Conservation (phyloP, 2,113 vertebrate species). For the Capreolus pygargus region DNA sequence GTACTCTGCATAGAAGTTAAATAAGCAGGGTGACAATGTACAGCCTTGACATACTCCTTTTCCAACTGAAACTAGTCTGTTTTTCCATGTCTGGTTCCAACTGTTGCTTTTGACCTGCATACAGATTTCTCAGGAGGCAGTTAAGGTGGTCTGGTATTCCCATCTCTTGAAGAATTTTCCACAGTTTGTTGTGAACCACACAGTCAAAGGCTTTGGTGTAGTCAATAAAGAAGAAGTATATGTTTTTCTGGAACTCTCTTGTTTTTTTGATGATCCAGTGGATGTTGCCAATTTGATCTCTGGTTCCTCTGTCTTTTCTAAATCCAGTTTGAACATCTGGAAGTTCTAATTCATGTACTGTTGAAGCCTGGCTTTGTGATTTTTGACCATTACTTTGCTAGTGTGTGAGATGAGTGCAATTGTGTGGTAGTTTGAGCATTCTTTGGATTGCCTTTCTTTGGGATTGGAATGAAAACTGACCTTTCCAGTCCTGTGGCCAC, state of each 20-base stretch:
- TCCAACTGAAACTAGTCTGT: not conserved
- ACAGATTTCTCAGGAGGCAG: not conserved
- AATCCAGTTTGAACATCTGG: not conserved
- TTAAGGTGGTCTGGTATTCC: not conserved
- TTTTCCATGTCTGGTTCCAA: not conserved
- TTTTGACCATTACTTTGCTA: not conserved
- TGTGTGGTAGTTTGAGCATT: not conserved
- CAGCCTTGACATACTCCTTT: not conserved
- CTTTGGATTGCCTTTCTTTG: not conserved
- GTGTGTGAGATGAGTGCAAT: not conserved
- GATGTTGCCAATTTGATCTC: not conserved
- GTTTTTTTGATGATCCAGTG: not conserved
- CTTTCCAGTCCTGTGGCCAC: not conserved
- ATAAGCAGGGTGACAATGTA: not conserved
- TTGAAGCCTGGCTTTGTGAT: not conserved
- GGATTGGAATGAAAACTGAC: not conserved
- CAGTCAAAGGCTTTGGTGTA: not conserved
- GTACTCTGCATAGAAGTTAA: not conserved
- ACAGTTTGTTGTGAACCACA: not conserved
- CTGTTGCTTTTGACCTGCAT: not conserved
- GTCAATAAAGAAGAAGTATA: not conserved
- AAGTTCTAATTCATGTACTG: not conserved
- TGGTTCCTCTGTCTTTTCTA: not conserved
- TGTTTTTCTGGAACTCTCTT: not conserved
- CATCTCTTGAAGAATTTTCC: not conserved